phyloP scores from a whole-genome alignment of 2,113 vertebrate genomes.

The Alouatta palliata region DNA sequence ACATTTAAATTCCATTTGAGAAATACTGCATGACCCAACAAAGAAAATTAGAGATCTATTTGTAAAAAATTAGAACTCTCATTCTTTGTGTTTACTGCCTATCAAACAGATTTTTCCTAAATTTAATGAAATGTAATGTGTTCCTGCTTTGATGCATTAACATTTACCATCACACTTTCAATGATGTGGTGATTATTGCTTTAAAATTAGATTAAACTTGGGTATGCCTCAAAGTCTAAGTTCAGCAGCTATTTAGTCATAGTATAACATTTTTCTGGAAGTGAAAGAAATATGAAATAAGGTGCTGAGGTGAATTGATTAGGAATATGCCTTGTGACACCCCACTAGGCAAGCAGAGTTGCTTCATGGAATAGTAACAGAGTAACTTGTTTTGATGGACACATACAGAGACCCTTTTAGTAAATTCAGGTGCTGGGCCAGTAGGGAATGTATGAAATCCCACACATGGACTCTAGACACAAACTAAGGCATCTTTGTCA shows the following conservation, averaged over 20 bases:
- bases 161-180: constrained; percentile 56
- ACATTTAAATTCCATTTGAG: neutral
- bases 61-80: constrained; percentile 34
- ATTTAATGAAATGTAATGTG: constrained; percentile 69
- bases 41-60: constrained; percentile 44
- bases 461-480: neutral
- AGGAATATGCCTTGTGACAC: neutral
- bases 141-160: constrained; percentile 56
- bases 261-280: neutral
- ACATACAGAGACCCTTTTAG: neutral
- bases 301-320: neutral
- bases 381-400: neutral
- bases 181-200: constrained; percentile 38
- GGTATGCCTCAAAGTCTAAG: constrained; percentile 20
- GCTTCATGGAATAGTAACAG: neutral
- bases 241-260: neutral
- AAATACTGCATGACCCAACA: constrained; percentile 30
- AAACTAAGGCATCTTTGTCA: neutral
- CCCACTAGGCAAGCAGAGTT: neutral
- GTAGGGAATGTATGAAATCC: neutral
- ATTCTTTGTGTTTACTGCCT: constrained; percentile 55
- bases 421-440: neutral
- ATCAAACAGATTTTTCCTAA: constrained; percentile 58
- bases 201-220: constrained; percentile 70
- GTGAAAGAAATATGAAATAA: neutral